These are phyloP conservation scores for Phortica variegata DNA, from an alignment of 1,140 invertebrate genomes.

Conservation along the genomic window DNA sequence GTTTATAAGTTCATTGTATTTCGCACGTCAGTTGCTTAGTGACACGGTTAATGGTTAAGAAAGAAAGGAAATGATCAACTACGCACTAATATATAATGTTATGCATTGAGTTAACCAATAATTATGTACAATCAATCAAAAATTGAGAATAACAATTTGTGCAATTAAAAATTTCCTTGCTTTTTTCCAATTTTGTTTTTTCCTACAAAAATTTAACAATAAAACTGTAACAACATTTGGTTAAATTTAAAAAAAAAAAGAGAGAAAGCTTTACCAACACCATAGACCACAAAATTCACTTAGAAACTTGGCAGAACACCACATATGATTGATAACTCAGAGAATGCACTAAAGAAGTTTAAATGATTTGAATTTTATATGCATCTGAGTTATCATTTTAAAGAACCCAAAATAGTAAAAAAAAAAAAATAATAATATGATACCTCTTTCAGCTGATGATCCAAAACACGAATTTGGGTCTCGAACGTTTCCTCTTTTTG, in stretches of 20 bases:
- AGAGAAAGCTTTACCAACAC: constrained; percentile 25
- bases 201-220: constrained; percentile 1
- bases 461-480: constrained; percentile 88
- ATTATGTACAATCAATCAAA: constrained; percentile 52
- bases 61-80: too few relatives aligned
- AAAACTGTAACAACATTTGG: constrained; percentile 10
- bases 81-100: too few relatives aligned
- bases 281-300: constrained; percentile 34
- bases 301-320: too few relatives aligned
- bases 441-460: constrained; percentile 93
- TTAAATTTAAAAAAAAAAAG: too few relatives aligned
- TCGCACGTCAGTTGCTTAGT: background rate
- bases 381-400: too few relatives aligned
- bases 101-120: constrained; percentile 19
- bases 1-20: constrained; percentile 1
- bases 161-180: constrained; percentile 57
- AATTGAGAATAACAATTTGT: constrained; percentile 58
- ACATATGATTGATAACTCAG: background rate
- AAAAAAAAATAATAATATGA: constrained; percentile 29
- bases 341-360: too few relatives aligned
- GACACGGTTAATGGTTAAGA: constrained; percentile 33
- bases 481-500: constrained; percentile 96
- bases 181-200: constrained; percentile 16
- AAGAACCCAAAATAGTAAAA: background rate
- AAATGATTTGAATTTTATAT: constrained; percentile 12